phyloP scores from a whole-genome alignment of 2,113 vertebrate species.

The Prionailurus bengalensis region DNA sequence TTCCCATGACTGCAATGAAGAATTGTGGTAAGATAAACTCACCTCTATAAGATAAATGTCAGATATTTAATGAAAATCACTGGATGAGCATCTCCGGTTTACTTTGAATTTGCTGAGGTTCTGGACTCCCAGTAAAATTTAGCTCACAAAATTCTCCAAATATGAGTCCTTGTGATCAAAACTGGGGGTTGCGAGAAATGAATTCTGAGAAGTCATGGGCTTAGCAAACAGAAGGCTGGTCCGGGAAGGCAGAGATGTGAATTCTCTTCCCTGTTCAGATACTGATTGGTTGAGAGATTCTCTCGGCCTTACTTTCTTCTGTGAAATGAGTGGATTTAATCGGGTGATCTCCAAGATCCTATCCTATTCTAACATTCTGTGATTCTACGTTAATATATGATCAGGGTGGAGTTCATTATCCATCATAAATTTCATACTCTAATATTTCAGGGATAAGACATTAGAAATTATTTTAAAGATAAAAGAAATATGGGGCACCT shows the following conservation, averaged over 20 bases:
- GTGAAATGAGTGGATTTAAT: background rate
- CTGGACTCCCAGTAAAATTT: slow-evolving; percentile 59
- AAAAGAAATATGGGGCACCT: background rate
- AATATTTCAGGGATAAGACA: background rate
- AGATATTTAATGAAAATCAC: slow-evolving; percentile 83
- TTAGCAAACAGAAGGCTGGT: background rate
- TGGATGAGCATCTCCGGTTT: slow-evolving; percentile 60
- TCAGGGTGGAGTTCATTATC: background rate
- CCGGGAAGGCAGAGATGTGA: background rate
- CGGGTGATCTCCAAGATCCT: background rate
- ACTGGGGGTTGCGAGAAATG: background rate
- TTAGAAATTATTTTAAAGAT: background rate
- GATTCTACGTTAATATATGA: background rate
- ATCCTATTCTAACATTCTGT: background rate
- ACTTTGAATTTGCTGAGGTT: slow-evolving; percentile 70
- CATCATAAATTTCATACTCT: background rate
- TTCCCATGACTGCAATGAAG: slow-evolving; percentile 76
- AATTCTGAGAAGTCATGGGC: background rate
- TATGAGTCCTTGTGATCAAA: slow-evolving; percentile 45
- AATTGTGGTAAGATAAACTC: slow-evolving; percentile 80
- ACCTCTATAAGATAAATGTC: slow-evolving; percentile 85
- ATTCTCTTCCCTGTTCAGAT: background rate
- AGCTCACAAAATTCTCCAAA: slow-evolving; percentile 52
- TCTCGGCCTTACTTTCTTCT: background rate
- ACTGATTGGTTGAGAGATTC: background rate